A percentile compares a stretch with the other conserved stretches of the same genome.
Conservation (phyloP, 1,140 invertebrate species). For the Pararge aegeria region DNA sequence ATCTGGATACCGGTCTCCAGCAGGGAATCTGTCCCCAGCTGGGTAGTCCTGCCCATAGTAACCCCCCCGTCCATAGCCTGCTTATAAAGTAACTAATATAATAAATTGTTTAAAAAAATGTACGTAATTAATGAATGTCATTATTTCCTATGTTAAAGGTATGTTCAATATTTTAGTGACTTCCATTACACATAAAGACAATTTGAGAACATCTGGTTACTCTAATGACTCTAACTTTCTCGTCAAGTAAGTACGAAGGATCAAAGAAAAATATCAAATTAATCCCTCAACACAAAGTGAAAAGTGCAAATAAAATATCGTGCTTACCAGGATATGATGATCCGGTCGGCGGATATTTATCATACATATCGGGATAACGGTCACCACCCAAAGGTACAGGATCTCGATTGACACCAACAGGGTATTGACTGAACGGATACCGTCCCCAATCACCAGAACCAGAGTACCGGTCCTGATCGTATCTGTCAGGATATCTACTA, state of each 20-base stretch:
- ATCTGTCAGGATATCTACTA: constrained; percentile 67
- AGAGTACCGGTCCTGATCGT: constrained; percentile 65
- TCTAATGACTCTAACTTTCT: too few species aligned
- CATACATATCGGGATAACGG: constrained; percentile 71
- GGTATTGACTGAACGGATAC: constrained; percentile 73
- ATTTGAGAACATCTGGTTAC: too few species aligned
- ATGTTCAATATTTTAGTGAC: too few species aligned
- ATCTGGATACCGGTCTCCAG: constrained; percentile 58
- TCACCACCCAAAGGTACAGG: constrained; percentile 70
- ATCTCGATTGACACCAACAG: constrained; percentile 70
- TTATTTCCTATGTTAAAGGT: too few species aligned
- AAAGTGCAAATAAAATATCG: not conserved
- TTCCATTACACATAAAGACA: too few species aligned
- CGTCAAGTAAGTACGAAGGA: not conserved
- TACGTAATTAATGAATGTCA: not conserved
- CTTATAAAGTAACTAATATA: constrained; percentile 24
- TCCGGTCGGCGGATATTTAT: constrained; percentile 78
- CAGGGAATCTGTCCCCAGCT: constrained; percentile 44
- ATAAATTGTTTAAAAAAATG: not conserved
- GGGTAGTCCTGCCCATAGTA: constrained; percentile 64
- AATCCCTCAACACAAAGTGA: not conserved
- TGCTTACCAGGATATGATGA: constrained; percentile 72
- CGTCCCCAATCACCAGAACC: constrained; percentile 60
- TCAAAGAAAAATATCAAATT: too few species aligned
- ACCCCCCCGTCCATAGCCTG: constrained; percentile 67